phyloP scores from a whole-genome alignment of 2,113 vertebrate genomes.

The Coptodon bakossiorum region DNA sequence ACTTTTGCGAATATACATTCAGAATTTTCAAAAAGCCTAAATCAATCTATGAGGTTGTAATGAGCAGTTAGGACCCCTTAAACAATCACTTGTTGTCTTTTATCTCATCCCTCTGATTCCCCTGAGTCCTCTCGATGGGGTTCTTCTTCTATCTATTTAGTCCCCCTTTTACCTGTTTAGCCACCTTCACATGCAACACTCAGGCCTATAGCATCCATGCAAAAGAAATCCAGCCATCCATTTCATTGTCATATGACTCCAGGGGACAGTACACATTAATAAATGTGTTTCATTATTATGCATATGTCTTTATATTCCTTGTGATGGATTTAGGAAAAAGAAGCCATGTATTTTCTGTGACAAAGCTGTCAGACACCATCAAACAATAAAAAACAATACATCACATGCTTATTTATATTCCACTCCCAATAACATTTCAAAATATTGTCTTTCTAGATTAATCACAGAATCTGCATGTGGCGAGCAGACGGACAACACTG shows the following conservation, averaged over 20 bases:
- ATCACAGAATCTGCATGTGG: conserved; percentile 66
- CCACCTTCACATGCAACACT: conserved; percentile 67
- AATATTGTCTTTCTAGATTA: conserved; percentile 70
- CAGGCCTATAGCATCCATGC: conserved; percentile 53
- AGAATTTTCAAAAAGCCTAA: not conserved
- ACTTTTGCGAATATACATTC: not conserved
- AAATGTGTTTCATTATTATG: conserved; percentile 76
- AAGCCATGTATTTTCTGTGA: conserved; percentile 68
- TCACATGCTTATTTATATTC: conserved; percentile 70
- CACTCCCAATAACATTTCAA: conserved; percentile 60
- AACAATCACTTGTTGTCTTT: not conserved
- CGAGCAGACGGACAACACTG: not conserved
- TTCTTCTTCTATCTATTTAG: conserved; percentile 24
- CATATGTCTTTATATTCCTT: conserved; percentile 71
- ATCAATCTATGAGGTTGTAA: not conserved
- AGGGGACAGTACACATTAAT: conserved; percentile 73
- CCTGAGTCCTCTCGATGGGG: conserved; percentile 60
- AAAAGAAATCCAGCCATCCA: conserved; percentile 64
- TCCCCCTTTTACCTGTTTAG: conserved; percentile 51
- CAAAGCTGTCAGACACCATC: conserved; percentile 63
- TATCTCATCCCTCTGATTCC: conserved; percentile 64
- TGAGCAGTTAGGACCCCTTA: not conserved
- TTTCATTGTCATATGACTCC: conserved; percentile 74
- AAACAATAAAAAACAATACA: conserved; percentile 71
- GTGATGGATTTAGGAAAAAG: conserved; percentile 70